Percentiles rank a stretch among this genome's conserved stretches.
These are phyloP conservation scores for Urocyon cinereoargenteus DNA, from an alignment of 2,797 vertebrate genomes.

Conservation along the genomic window DNA sequence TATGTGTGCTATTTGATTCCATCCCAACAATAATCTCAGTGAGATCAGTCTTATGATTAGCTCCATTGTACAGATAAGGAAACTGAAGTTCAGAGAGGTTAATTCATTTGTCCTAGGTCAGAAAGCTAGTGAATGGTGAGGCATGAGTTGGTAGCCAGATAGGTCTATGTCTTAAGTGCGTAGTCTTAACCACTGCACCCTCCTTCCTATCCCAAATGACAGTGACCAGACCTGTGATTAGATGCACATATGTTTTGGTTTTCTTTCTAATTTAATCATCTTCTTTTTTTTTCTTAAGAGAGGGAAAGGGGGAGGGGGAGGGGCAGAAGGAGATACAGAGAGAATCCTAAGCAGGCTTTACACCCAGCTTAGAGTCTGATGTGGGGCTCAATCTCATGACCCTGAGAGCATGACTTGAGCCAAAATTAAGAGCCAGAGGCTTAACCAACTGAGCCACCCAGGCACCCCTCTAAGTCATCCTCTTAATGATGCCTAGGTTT, in stretches of 20 bases:
- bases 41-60: neutral
- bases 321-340: neutral
- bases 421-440: neutral
- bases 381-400: neutral
- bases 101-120: neutral
- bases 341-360: neutral
- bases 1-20: neutral
- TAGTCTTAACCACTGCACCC: neutral
- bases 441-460: neutral
- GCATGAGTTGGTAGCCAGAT: neutral
- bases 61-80: neutral
- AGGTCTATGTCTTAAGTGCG: neutral
- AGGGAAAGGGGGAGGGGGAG: neutral
- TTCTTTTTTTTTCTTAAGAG: neutral
- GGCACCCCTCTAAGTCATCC: neutral
- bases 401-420: neutral
- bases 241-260: neutral
- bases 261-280: neutral
- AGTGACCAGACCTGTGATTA: neutral
- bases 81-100: neutral
- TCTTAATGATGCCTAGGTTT: neutral
- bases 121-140: neutral
- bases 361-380: neutral
- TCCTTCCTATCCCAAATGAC: neutral
- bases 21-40: neutral